These are phyloP conservation scores for Ptychadena robeensis DNA, from an alignment of 2,797 vertebrate genomes.

Conservation along the genomic window DNA sequence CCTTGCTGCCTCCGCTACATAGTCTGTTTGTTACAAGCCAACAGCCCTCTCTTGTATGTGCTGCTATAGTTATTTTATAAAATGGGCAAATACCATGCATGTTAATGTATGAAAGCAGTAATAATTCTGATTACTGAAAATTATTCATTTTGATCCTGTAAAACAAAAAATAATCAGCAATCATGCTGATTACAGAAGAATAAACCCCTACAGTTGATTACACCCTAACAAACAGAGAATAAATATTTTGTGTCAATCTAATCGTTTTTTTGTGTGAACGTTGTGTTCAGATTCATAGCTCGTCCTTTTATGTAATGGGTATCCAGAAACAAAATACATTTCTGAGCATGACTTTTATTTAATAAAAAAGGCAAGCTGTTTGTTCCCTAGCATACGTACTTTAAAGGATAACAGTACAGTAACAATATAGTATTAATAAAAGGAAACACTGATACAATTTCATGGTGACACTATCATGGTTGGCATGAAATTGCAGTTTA, in stretches of 20 bases:
- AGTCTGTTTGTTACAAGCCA: no score
- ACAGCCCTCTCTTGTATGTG: neutral
- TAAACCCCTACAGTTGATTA: neutral
- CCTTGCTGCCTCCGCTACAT: no score
- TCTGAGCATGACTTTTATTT: neutral
- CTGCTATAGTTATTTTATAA: neutral
- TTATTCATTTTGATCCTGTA: neutral
- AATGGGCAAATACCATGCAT: neutral
- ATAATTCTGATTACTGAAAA: conserved; percentile 2
- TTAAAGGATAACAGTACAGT: no score
- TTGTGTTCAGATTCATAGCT: neutral
- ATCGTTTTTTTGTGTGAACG: neutral
- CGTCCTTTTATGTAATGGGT: neutral
- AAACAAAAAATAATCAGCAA: conserved; percentile 2
- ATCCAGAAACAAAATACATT: neutral
- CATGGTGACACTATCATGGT: no score
- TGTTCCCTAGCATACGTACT: neutral
- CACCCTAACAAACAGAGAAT: neutral
- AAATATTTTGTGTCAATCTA: neutral
- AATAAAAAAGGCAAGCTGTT: neutral
- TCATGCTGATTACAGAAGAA: neutral
- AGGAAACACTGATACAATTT: neutral
- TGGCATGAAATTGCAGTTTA: no score
- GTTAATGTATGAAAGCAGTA: neutral
- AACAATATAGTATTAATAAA: neutral